A percentile compares a stretch with the other conserved stretches of the same genome.
phyloP scores from a whole-genome alignment of 1,140 invertebrate genomes.

The Zaprionus ghesquierei region DNA sequence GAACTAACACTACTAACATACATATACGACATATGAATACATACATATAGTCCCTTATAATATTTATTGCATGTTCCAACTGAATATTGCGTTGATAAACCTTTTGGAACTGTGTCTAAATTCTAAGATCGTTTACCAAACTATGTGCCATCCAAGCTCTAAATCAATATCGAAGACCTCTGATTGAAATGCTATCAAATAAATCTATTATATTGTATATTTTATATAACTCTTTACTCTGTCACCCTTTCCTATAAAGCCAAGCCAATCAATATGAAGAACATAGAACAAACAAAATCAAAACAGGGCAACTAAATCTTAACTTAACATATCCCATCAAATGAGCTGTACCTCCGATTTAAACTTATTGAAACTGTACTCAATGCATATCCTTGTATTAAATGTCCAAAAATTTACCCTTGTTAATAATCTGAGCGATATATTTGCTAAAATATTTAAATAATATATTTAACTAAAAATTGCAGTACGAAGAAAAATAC shows the following conservation, averaged over 20 bases:
- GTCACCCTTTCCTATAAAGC: slow-evolving; percentile 2
- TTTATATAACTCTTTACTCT: slow-evolving; percentile 49
- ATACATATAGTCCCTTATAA: slow-evolving; percentile 17
- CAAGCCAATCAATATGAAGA: slow-evolving; percentile 19
- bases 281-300: slow-evolving; percentile 9
- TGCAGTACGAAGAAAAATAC: neutral
- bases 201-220: slow-evolving; percentile 40
- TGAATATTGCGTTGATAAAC: neutral
- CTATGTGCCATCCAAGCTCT: slow-evolving; percentile 48
- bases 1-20: slow-evolving; percentile 22
- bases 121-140: slow-evolving; percentile 11
- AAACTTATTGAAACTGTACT: slow-evolving; percentile 24
- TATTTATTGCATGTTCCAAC: slow-evolving; percentile 33
- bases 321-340: slow-evolving; percentile 59
- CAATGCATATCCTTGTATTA: slow-evolving; percentile 33
- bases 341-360: slow-evolving; percentile 62
- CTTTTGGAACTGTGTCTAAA: slow-evolving; percentile 15
- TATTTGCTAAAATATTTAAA: slow-evolving; percentile 30
- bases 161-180: slow-evolving; percentile 33
- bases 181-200: slow-evolving; percentile 48
- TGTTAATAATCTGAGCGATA: slow-evolving; percentile 28
- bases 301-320: neutral
- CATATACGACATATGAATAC: slow-evolving; percentile 17
- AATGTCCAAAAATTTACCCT: slow-evolving; percentile 11
- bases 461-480: slow-evolving; percentile 16